Conservation (phyloP, 2,113 vertebrate species). For the cattle (Bos taurus) region DNA sequence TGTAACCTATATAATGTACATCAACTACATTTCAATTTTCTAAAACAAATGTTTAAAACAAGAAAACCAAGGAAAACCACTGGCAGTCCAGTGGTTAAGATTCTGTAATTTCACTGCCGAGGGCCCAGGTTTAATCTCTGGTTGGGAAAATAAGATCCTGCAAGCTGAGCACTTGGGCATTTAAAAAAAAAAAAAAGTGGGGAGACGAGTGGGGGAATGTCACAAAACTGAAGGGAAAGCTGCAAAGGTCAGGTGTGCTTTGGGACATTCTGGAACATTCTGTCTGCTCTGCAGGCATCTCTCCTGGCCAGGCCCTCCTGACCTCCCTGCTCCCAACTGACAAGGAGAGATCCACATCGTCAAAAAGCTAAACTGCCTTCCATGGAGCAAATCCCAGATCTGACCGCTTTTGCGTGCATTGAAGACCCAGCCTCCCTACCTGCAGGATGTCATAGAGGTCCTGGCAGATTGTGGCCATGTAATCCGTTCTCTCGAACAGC, state of each 20-base stretch:
- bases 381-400: rapidly evolving
- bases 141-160: neutral
- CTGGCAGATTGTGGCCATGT: constrained; percentile 91
- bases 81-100: neutral
- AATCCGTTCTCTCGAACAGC: constrained; percentile 93
- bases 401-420: rapidly evolving
- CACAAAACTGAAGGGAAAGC: neutral
- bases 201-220: neutral
- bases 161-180: neutral
- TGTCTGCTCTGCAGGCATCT: neutral
- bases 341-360: rapidly evolving
- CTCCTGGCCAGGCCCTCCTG: neutral
- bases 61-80: neutral
- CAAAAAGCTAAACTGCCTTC: neutral
- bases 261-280: neutral
- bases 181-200: neutral
- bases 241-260: neutral
- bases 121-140: neutral
- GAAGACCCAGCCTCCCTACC: constrained; percentile 72
- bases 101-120: neutral
- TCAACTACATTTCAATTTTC: neutral
- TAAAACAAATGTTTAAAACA: neutral
- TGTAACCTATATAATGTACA: neutral
- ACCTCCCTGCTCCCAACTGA: too few relatives aligned
- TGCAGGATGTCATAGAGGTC: constrained; percentile 88